These are phyloP conservation scores for Apotomis turbidana DNA, from an alignment of 2,888 invertebrate species.

Conservation along the genomic window DNA sequence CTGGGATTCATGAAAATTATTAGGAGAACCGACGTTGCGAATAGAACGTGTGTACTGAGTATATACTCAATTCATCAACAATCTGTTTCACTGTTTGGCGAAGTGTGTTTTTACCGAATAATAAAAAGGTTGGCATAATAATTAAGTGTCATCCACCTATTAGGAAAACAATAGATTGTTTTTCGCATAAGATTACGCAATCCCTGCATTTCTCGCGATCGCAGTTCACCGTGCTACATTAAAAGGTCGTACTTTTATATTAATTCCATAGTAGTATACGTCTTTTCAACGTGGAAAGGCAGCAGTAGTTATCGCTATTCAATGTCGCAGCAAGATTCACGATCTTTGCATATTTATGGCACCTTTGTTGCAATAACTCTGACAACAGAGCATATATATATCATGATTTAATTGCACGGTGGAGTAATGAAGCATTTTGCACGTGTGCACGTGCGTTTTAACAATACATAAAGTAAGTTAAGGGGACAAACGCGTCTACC, in stretches of 20 bases:
- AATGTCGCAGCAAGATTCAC: background rate
- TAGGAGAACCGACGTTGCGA: too few relatives aligned
- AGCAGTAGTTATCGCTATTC: background rate
- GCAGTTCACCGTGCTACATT: background rate
- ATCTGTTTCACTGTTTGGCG: too few relatives aligned
- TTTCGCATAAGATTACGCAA: background rate
- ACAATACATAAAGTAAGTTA: background rate
- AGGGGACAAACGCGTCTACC: too few relatives aligned
- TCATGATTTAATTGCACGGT: background rate
- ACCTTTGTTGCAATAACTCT: background rate
- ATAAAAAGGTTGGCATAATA: background rate
- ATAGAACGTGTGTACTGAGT: too few relatives aligned
- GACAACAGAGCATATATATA: background rate
- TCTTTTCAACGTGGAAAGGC: too few relatives aligned
- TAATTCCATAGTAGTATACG: too few relatives aligned
- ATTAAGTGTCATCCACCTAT: background rate
- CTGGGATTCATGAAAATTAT: too few relatives aligned
- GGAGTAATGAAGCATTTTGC: background rate
- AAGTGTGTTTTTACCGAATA: too few relatives aligned
- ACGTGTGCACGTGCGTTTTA: background rate
- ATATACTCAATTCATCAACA: too few relatives aligned
- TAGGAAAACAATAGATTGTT: background rate
- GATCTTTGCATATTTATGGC: slow-evolving; percentile 1
- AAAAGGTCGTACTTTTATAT: too few relatives aligned
- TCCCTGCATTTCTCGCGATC: background rate